Evolutionary conservation across 2,113 vertebrate species (phyloP).

Genomic region (Paedocypris sp.): DNA sequence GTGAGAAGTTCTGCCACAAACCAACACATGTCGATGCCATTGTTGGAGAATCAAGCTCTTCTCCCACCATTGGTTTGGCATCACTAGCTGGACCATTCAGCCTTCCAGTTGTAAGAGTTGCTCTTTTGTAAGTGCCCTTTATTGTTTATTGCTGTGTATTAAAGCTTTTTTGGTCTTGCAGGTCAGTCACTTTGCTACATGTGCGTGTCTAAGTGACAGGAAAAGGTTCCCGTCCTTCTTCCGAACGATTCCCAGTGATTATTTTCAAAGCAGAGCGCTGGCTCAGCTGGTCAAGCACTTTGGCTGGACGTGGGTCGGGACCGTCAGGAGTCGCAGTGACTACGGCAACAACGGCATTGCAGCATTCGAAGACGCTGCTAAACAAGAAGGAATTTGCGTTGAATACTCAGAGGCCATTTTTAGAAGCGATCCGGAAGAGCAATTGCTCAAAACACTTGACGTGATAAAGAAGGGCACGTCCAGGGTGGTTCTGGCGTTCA

Average conservation of each 20-base stretch:
- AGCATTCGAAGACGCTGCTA: conserved; percentile 32
- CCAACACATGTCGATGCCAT: conserved; percentile 39
- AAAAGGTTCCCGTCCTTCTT: conserved; percentile 36
- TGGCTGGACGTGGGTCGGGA: conserved; percentile 46
- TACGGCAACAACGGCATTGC: conserved; percentile 45
- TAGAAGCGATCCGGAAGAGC: conserved; percentile 31
- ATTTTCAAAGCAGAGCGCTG: conserved; percentile 42
- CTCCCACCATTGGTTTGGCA: conserved; percentile 38
- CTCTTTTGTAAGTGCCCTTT: neutral
- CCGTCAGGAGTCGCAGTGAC: conserved; percentile 37
- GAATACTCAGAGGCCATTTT: conserved; percentile 60
- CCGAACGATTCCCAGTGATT: conserved; percentile 46
- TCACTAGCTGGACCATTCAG: conserved; percentile 36
- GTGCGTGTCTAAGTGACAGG: conserved; percentile 43
- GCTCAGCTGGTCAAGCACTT: conserved; percentile 41
- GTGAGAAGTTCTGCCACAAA: conserved; percentile 35
- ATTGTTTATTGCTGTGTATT: neutral
- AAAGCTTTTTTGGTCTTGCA: conserved; percentile 12
- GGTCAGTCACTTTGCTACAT: conserved; percentile 47
- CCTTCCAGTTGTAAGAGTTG: conserved; percentile 39
- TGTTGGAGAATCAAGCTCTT: conserved; percentile 39
- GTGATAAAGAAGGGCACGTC: conserved; percentile 31
- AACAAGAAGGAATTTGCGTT: conserved; percentile 41
- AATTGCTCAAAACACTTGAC: conserved; percentile 13
- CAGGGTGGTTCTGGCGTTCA: conserved; percentile 59